These are phyloP conservation scores for Panorpa germanica DNA, from an alignment of 2,888 invertebrate species.

Conservation along the genomic window DNA sequence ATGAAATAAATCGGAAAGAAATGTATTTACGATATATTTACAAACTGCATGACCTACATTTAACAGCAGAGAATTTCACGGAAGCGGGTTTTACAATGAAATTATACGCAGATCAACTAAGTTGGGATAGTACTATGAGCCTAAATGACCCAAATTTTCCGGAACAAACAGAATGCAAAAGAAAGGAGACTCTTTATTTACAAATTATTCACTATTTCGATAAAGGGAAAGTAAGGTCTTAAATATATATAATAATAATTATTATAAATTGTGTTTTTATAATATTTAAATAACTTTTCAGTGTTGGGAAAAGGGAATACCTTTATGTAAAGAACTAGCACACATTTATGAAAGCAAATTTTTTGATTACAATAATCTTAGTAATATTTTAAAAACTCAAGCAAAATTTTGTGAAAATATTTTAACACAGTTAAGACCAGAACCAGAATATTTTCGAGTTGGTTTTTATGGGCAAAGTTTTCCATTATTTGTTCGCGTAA, in stretches of 20 bases:
- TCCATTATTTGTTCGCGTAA: slow-evolving; percentile 84
- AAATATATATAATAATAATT: slow-evolving; percentile 5
- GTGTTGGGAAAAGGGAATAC: slow-evolving; percentile 94
- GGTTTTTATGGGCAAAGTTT: slow-evolving; percentile 89
- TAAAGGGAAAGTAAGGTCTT: slow-evolving; percentile 56
- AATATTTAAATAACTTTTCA: slow-evolving; percentile 20
- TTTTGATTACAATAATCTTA: slow-evolving; percentile 76
- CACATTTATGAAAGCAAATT: slow-evolving; percentile 68
- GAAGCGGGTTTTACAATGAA: slow-evolving; percentile 91
- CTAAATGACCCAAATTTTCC: slow-evolving; percentile 46
- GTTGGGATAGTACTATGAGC: slow-evolving; percentile 55
- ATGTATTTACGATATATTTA: slow-evolving; percentile 93
- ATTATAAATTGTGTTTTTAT: slow-evolving; percentile 3
- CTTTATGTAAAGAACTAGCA: slow-evolving; percentile 76
- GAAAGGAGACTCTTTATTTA: slow-evolving; percentile 67
- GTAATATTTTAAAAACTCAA: slow-evolving; percentile 65
- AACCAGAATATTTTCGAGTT: slow-evolving; percentile 89
- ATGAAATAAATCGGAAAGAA: slow-evolving; percentile 85
- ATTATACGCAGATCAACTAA: slow-evolving; percentile 79
- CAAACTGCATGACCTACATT: slow-evolving; percentile 81
- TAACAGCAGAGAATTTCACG: slow-evolving; percentile 79
- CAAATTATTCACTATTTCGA: slow-evolving; percentile 83
- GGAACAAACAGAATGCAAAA: slow-evolving; percentile 69
- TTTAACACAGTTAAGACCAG: slow-evolving; percentile 68
- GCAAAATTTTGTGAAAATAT: slow-evolving; percentile 87